Conservation (phyloP, 2,888 invertebrate genomes). For the Mechanitis mazaeus region DNA sequence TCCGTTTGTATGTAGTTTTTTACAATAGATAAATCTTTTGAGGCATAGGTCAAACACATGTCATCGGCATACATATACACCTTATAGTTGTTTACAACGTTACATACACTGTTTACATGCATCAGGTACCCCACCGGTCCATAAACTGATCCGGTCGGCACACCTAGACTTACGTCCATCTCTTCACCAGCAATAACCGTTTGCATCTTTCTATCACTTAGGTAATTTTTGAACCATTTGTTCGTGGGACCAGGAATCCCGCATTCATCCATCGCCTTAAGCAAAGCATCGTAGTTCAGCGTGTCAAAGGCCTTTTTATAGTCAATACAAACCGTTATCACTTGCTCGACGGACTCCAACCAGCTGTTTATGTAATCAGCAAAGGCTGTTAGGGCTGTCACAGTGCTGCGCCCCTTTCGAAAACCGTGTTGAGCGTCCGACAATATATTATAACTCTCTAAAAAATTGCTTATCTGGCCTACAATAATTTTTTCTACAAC, state of each 20-base stretch:
- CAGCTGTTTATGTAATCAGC: slow-evolving; percentile 10
- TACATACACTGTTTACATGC: no score
- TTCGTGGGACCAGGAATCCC: slow-evolving; percentile 9
- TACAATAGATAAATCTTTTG: no score
- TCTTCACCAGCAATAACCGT: slow-evolving; percentile 2
- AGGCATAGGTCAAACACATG: no score
- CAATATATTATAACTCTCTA: slow-evolving; percentile 16
- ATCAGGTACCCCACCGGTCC: no score
- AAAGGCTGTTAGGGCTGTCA: slow-evolving; percentile 3
- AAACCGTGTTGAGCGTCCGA: slow-evolving; percentile 20
- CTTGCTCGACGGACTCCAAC: slow-evolving; percentile 13
- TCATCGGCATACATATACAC: no score
- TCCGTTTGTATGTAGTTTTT: no score
- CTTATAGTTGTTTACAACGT: no score
- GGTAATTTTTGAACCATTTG: slow-evolving; percentile 12
- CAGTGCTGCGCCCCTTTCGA: slow-evolving; percentile 12
- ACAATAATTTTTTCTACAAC: slow-evolving; percentile 22
- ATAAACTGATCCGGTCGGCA: no score
- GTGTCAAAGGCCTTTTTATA: slow-evolving; percentile 9
- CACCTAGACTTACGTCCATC: no score
- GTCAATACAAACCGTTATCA: slow-evolving; percentile 22
- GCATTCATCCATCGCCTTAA: slow-evolving; percentile 11
- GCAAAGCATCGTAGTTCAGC: neutral
- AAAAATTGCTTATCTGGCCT: slow-evolving; percentile 16
- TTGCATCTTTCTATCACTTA: slow-evolving; percentile 7